A percentile compares a stretch with the other conserved stretches of the same genome.
These are phyloP conservation scores for Himantopus leucocephalus DNA, from an alignment of 2,113 vertebrate species.

Conservation along the genomic window DNA sequence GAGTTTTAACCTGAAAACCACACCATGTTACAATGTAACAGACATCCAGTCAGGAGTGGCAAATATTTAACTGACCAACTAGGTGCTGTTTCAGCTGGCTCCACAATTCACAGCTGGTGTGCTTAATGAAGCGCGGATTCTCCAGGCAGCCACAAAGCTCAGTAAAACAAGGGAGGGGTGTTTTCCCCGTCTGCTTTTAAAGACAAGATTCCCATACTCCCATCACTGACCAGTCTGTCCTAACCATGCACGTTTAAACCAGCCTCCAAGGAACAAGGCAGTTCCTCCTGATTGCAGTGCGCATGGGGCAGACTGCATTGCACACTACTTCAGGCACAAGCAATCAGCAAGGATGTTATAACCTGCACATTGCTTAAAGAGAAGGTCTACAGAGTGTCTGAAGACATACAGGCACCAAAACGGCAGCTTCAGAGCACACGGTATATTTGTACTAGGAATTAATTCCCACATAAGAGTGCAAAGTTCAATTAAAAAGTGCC, in stretches of 20 bases:
- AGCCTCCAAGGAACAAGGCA: fast-evolving
- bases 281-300: fast-evolving
- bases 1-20: not conserved
- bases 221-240: not conserved
- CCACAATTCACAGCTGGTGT: not conserved
- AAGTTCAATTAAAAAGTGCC: not conserved
- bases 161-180: not conserved
- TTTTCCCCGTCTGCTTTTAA: not conserved
- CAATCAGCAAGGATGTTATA: not conserved
- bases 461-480: not conserved
- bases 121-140: not conserved
- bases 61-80: not conserved
- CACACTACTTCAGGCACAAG: not conserved
- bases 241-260: fast-evolving
- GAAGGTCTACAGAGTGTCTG: not conserved
- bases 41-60: not conserved
- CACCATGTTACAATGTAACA: not conserved
- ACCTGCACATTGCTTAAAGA: not conserved
- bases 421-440: not conserved
- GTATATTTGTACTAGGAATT: not conserved
- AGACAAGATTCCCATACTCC: not conserved
- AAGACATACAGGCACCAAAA: not conserved
- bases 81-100: not conserved
- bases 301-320: fast-evolving
- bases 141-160: not conserved